Evolutionary conservation across 1,140 invertebrate species (phyloP), one percentile per base, ranked within the genome.

Genomic region (Glomeris maerens): DNA sequence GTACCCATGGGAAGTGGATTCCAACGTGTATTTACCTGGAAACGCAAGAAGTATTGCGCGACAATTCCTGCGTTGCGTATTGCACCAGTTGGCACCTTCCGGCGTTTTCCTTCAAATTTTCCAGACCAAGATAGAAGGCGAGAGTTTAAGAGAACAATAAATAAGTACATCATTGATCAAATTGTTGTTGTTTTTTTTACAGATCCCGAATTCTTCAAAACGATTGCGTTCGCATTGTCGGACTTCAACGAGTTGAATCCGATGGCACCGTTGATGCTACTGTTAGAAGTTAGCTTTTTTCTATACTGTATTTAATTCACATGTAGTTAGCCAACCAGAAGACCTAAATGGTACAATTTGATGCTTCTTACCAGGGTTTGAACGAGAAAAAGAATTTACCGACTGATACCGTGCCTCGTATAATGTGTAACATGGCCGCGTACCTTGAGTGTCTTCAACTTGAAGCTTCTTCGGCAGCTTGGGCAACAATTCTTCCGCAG

Each of bases 231-330:
- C 60, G 85, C 92, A 0, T 71, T 99, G 52, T 75, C 85, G n/a
- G 94, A 99, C 69, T 99, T 98, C 69, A 84, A 84, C 62, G 95
- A 98, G 65, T 65, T 98, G 36, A 96, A 91, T 67, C 89, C 91
- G 3, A 83, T 93, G 49, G 87, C 90, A 28, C 91, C 93, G 13
- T 71, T 98, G 45, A 89, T 94, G 61, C 69, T 90, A 53, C 69
- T 98, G 7, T 74, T 97, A 38, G 92, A 98, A 69, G 85, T 83
- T 68, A 60, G 40, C n/a, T n/a, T n/a, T n/a, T n/a, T n/a, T n/a
- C n/a, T n/a, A n/a, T n/a, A n/a, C n/a, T n/a, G n/a, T n/a, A n/a
- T n/a, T n/a, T n/a, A n/a, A n/a, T n/a, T n/a, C n/a, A n/a, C n/a
- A n/a, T n/a, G n/a, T n/a, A n/a, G n/a, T n/a, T n/a, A n/a, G n/a